A percentile compares a stretch with the other conserved stretches of the same genome.
Conservation (phyloP, 2,113 vertebrate species). For the Motacilla alba region DNA sequence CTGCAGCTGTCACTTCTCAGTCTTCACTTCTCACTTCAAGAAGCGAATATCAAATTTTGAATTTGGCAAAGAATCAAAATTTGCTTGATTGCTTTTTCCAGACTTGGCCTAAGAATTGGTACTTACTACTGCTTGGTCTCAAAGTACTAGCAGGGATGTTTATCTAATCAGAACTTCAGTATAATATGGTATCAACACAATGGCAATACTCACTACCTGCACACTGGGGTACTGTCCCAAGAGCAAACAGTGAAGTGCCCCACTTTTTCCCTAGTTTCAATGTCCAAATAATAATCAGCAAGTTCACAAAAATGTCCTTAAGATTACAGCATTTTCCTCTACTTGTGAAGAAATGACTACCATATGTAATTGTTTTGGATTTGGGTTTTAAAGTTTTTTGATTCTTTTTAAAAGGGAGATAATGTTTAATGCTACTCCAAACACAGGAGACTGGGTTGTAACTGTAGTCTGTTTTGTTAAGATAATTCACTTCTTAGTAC, state of each 20-base stretch:
- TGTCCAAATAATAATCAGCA: background rate
- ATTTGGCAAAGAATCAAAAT: background rate
- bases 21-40: background rate
- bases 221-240: background rate
- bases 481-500: background rate
- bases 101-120: background rate
- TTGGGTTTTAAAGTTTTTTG: background rate
- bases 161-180: background rate
- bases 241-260: background rate
- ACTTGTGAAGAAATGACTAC: background rate
- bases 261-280: background rate
- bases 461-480: background rate
- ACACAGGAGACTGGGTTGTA: background rate
- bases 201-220: background rate
- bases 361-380: background rate
- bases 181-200: background rate
- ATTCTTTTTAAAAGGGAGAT: background rate
- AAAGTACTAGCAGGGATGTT: background rate
- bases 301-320: background rate
- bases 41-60: background rate
- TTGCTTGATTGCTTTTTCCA: background rate
- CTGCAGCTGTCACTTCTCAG: background rate
- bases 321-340: background rate
- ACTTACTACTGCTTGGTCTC: background rate
- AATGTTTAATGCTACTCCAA: background rate